Conservation (phyloP, 2,113 vertebrate genomes). For the Rhadina sibilatrix region DNA sequence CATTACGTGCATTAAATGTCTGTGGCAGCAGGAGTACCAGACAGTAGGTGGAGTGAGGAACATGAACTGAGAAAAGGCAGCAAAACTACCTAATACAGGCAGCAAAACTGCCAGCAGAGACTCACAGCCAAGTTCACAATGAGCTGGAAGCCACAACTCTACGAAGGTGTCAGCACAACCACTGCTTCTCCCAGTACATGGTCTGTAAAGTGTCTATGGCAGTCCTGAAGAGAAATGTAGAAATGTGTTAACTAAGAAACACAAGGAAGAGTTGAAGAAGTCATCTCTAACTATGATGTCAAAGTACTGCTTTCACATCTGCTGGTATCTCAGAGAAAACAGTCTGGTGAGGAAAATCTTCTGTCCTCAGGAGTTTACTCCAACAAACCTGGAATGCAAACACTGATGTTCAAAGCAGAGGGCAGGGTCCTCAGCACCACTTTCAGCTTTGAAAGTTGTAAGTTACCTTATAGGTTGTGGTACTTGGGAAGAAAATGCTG, state of each 20-base stretch:
- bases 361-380: background rate
- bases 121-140: background rate
- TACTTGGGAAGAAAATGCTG: background rate
- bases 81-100: background rate
- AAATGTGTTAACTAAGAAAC: background rate
- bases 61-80: background rate
- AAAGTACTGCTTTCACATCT: background rate
- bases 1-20: background rate
- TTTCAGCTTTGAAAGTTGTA: background rate
- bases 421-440: background rate
- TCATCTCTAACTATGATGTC: background rate
- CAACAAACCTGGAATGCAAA: background rate
- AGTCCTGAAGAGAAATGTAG: background rate
- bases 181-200: background rate
- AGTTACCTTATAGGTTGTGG: background rate
- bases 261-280: background rate
- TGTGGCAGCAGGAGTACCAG: background rate
- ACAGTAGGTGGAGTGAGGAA: background rate
- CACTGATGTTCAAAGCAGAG: background rate
- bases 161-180: background rate
- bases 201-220: background rate
- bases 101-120: background rate
- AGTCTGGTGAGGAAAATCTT: background rate
- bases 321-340: background rate
- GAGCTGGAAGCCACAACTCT: background rate